Evolutionary conservation across 2,797 vertebrate genomes (phyloP).

Genomic region (Sternotherus odoratus): DNA sequence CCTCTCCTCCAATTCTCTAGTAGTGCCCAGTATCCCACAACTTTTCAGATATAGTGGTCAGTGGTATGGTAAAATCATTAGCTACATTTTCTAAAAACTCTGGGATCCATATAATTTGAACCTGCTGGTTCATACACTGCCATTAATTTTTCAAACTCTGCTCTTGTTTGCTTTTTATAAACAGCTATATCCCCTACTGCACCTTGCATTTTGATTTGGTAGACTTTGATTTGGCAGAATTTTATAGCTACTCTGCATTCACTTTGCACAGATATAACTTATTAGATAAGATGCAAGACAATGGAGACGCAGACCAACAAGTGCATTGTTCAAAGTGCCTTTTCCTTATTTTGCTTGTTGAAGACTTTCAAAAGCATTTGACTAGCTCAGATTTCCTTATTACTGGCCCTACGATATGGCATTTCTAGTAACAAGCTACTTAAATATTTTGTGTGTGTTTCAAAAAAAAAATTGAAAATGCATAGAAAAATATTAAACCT

Average conservation of each 20-base stretch:
- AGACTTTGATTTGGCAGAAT: background rate
- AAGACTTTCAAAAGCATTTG: background rate
- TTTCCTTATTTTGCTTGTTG: background rate
- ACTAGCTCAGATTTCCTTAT: background rate
- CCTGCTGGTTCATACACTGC: background rate
- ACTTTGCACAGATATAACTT: rapidly evolving
- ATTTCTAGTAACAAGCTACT: background rate
- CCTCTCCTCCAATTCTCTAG: background rate
- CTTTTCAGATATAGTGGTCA: background rate
- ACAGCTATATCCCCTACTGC: background rate
- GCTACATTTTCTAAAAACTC: background rate
- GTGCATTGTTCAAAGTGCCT: background rate
- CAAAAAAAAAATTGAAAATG: background rate
- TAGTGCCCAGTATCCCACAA: background rate
- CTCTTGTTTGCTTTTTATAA: background rate
- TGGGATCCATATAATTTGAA: background rate
- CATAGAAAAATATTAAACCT: rapidly evolving
- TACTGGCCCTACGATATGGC: background rate
- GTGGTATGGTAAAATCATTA: background rate
- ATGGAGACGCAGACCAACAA: background rate
- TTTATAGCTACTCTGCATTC: background rate
- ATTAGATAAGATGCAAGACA: rapidly evolving
- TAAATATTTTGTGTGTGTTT: background rate
- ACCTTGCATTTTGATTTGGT: background rate
- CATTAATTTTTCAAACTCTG: background rate